phyloP scores from a whole-genome alignment of 2,797 vertebrate genomes.

The Brachyalestes nurse region DNA sequence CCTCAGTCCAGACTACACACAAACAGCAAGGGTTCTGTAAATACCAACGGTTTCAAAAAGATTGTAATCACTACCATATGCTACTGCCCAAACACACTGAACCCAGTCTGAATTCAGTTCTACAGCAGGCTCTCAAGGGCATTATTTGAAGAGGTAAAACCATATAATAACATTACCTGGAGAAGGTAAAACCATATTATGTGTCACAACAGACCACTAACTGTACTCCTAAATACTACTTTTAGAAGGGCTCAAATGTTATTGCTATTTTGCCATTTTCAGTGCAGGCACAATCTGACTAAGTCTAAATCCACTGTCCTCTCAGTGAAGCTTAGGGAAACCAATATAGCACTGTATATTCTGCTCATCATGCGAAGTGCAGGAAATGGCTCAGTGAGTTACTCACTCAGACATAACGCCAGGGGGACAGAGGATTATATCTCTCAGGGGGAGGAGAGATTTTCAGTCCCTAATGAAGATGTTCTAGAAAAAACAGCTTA shows the following conservation, averaged over 20 bases:
- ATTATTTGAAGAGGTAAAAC: conserved; percentile 1
- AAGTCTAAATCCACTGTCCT: neutral
- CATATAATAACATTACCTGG: neutral
- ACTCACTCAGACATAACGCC: neutral
- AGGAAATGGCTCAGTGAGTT: neutral
- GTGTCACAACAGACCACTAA: conserved; percentile 5
- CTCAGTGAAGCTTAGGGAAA: neutral
- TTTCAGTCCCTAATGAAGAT: neutral
- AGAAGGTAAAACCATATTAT: neutral
- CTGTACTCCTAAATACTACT: conserved; percentile 6
- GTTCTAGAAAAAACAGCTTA: neutral
- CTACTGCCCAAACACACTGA: conserved; percentile 23
- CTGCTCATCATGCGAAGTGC: neutral
- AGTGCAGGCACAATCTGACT: neutral
- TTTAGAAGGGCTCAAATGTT: neutral
- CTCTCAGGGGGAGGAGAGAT: neutral
- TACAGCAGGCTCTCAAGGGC: neutral
- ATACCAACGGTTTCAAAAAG: conserved; percentile 34
- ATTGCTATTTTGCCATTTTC: neutral
- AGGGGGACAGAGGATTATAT: neutral
- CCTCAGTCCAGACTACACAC: conserved; percentile 31
- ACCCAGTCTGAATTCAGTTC: neutral
- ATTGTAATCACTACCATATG: conserved; percentile 49
- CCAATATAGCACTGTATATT: neutral
- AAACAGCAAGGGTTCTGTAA: conserved; percentile 43